Conservation (phyloP, 2,113 vertebrate genomes). For the Microtus richardsoni region DNA sequence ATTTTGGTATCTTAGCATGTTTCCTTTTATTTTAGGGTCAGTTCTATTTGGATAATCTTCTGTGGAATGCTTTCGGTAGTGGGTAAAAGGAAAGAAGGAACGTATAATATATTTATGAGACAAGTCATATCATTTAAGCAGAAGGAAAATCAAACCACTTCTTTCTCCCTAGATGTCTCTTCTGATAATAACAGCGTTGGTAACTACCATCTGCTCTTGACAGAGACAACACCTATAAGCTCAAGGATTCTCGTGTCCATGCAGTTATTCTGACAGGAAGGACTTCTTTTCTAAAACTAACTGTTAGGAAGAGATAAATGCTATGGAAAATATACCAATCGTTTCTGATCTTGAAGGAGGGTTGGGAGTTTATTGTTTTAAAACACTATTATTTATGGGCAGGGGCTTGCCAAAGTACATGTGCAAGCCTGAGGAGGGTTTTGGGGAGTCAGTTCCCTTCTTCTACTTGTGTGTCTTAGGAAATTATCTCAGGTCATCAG, state of each 20-base stretch:
- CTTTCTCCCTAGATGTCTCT: neutral
- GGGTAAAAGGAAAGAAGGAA: neutral
- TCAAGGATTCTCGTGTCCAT: neutral
- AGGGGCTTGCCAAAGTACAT: neutral
- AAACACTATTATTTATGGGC: neutral
- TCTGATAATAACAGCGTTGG: neutral
- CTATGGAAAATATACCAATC: neutral
- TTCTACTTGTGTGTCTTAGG: neutral
- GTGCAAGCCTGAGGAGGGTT: neutral
- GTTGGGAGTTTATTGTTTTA: neutral
- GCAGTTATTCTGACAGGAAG: neutral
- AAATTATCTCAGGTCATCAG: neutral
- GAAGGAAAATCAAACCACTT: conserved; percentile 31
- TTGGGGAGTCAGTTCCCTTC: neutral
- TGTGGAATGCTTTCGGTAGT: neutral
- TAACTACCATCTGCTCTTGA: neutral
- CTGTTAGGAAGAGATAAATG: neutral
- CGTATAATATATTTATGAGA: neutral
- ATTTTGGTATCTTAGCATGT: neutral
- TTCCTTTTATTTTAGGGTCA: neutral
- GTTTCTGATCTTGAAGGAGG: neutral
- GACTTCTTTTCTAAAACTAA: neutral
- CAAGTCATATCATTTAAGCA: neutral
- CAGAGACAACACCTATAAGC: neutral
- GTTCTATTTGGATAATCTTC: neutral